phyloP scores from a whole-genome alignment of 2,113 vertebrate species.

The Procapra przewalskii region DNA sequence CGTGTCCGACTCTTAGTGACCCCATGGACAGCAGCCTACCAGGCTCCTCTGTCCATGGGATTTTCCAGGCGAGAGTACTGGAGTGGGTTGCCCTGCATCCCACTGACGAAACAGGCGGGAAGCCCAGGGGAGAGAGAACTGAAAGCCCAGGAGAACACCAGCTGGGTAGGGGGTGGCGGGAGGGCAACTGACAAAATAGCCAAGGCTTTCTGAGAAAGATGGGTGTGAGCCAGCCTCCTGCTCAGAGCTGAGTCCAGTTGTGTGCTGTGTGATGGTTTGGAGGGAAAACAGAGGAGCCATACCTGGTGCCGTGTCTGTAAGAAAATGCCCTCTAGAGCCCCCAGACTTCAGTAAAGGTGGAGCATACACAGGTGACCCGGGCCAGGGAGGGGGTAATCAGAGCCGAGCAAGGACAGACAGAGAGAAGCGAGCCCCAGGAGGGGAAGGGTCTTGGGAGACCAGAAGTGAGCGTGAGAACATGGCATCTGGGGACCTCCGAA shows the following conservation, averaged over 20 bases:
- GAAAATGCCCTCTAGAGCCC: background rate
- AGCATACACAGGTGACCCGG: accelerated
- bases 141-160: background rate
- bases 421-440: background rate
- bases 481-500: accelerated
- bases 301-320: accelerated
- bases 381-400: accelerated
- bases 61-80: no score
- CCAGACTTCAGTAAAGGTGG: accelerated
- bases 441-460: accelerated
- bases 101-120: accelerated
- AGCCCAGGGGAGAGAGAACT: accelerated
- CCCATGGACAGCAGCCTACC: no score
- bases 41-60: no score
- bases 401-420: background rate
- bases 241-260: no score
- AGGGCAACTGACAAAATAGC: no score
- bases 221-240: background rate
- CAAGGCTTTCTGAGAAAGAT: background rate
- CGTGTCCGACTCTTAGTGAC: no score
- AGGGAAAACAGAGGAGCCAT: background rate
- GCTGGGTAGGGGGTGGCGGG: accelerated
- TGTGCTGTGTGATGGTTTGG: accelerated
- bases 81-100: no score
- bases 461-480: accelerated